Base-by-base conservation (phyloP, 2,888 invertebrate genomes). In the Venustoraphidia nigricollis region DNA sequence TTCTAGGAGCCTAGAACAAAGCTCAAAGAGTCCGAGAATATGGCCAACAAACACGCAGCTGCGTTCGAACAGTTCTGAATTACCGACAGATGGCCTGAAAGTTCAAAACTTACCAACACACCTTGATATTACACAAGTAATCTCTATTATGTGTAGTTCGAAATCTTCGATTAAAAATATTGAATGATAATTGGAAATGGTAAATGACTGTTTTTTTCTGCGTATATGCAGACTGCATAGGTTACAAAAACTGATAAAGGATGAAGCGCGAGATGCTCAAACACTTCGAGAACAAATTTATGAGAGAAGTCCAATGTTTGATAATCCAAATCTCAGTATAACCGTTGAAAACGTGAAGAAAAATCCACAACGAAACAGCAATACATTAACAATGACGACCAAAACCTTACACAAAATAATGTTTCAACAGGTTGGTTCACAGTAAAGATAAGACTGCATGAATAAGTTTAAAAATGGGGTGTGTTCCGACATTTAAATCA, bases 231-330 rank as follows among this genome's bases (percentile, higher is more conserved):
- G 65, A 56, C 59, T 85, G 36, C 84, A 84, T 60, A 70, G 76
- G 39, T 63, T 81, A 11, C 85, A 86, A 69, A 78, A 85, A 53
- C 74, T 79, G 4, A 79, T 84, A 50, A 81, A 81, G 60, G 82
- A 82, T 57, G 73, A 75, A 47, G 72, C 75, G 40, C 73, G 79
- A 27, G 79, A 82, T 8, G 79, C 77, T 0, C 69, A 74, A 47
- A 72, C 64, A 41, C 53, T 74, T 14, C 60, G 64, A 38, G 64
- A 64, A 9, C 68, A 70, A 55, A 73, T 68, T 46, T 60, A 58
- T 47, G 50, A 51, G 10, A 57, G 58, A 46, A 57, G 56, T 49
- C 59, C 58, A 41, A 52, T 55, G 14, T 53, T 51, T 34, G 52
- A 49, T 37, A 39, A 42, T 38, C 27, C 42, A 17, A 34, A 42